Evolutionary conservation across 2,888 invertebrate genomes (phyloP).

Genomic region (Amphipyra berbera): DNA sequence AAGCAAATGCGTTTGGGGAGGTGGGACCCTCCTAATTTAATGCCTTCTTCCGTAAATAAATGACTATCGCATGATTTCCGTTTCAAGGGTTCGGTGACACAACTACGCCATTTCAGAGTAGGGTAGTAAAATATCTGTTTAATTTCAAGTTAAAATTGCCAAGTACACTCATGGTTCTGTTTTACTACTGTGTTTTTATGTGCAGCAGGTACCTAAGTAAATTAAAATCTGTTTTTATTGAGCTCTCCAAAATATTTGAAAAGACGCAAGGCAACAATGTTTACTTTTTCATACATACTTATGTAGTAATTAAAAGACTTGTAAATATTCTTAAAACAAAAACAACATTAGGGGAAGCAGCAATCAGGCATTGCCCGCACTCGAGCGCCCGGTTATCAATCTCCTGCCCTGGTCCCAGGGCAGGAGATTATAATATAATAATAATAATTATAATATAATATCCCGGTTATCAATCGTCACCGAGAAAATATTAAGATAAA

Average conservation of each 20-base stretch:
- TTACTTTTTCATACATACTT: too few relatives aligned
- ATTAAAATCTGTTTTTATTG: conserved; percentile 34
- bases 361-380: too few relatives aligned
- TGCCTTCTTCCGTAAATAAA: conserved; percentile 44
- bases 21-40: conserved; percentile 43
- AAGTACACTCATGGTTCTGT: conserved; percentile 32
- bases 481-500: too few relatives aligned
- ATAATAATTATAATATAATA: too few relatives aligned
- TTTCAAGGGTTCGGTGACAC: conserved; percentile 10
- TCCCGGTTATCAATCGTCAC: too few relatives aligned
- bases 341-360: too few relatives aligned
- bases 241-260: conserved; percentile 21
- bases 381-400: too few relatives aligned
- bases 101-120: conserved; percentile 4
- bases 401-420: too few relatives aligned
- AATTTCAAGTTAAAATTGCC: conserved; percentile 42
- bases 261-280: conserved; percentile 19
- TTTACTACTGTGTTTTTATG: conserved; percentile 47
- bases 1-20: conserved; percentile 57
- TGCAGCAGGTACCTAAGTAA: conserved; percentile 32
- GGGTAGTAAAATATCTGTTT: conserved; percentile 28
- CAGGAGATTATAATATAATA: too few relatives aligned
- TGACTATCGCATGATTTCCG: conserved; percentile 29
- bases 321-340: too few relatives aligned
- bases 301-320: too few relatives aligned